Evolutionary conservation across 1,140 invertebrate species (phyloP).

Genomic region (Centruroides vittatus): DNA sequence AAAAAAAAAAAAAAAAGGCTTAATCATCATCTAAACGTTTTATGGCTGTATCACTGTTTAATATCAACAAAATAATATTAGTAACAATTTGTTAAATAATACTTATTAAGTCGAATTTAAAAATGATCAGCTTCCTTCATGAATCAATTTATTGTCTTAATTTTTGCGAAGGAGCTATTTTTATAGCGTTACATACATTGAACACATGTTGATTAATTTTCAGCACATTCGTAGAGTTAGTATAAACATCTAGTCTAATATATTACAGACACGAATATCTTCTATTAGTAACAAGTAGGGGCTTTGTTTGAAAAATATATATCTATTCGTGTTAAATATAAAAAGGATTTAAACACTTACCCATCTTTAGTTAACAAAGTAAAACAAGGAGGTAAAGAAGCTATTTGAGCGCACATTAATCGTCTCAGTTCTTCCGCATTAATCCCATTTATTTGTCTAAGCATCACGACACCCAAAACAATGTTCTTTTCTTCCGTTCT

Average conservation of each 20-base stretch:
- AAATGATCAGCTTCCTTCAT: too few relatives aligned
- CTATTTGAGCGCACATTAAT: slow-evolving; percentile 12
- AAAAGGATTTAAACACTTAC: slow-evolving; percentile 15
- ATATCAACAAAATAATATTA: too few relatives aligned
- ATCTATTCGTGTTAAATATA: neutral
- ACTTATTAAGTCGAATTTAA: too few relatives aligned
- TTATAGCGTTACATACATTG: too few relatives aligned
- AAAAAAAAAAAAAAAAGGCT: too few relatives aligned
- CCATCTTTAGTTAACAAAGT: slow-evolving; percentile 23
- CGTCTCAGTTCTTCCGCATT: slow-evolving; percentile 7
- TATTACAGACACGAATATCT: neutral
- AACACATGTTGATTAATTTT: too few relatives aligned
- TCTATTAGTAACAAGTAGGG: neutral
- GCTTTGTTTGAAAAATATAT: neutral
- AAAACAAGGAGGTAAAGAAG: slow-evolving; percentile 19
- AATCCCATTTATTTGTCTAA: neutral
- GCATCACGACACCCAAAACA: slow-evolving; percentile 10
- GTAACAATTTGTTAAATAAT: too few relatives aligned
- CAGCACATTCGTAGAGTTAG: too few relatives aligned
- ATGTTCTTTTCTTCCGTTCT: neutral
- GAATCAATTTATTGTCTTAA: too few relatives aligned
- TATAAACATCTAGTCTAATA: neutral
- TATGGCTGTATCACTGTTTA: too few relatives aligned
- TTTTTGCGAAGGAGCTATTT: too few relatives aligned
- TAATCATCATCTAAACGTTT: too few relatives aligned